A percentile compares a stretch with the other conserved stretches of the same genome.
phyloP scores from a whole-genome alignment of 2,797 vertebrate species.

The Melanotaenia parkinsoni region DNA sequence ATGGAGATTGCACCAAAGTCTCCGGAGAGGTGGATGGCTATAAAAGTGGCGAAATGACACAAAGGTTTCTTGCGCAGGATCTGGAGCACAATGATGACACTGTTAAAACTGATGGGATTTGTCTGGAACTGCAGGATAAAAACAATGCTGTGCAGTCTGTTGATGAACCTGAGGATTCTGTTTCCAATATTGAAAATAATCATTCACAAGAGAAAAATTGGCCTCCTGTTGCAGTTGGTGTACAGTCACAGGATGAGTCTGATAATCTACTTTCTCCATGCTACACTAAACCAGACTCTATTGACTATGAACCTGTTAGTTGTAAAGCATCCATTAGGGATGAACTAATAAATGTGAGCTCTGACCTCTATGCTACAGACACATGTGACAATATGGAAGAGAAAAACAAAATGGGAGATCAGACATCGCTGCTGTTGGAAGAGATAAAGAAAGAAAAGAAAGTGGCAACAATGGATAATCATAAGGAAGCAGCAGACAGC shows the following conservation, averaged over 20 bases:
- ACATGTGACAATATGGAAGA: constrained; percentile 27
- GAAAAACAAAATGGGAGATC: constrained; percentile 26
- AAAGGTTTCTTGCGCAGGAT: constrained; percentile 30
- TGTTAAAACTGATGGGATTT: constrained; percentile 20
- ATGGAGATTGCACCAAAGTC: constrained; percentile 32
- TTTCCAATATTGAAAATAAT: constrained; percentile 24
- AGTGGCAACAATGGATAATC: constrained; percentile 43
- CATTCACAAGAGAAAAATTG: constrained; percentile 23
- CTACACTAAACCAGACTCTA: constrained; percentile 34
- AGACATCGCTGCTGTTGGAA: constrained; percentile 16
- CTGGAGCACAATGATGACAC: constrained; percentile 10
- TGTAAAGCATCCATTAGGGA: constrained; percentile 54
- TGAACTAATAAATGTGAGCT: constrained; percentile 39
- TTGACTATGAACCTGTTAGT: constrained; percentile 41
- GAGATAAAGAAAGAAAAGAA: constrained; percentile 39
- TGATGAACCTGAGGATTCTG: constrained; percentile 15
- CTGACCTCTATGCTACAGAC: constrained; percentile 21
- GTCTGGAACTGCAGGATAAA: constrained; percentile 18
- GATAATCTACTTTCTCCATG: constrained; percentile 36
- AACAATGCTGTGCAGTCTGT: constrained; percentile 16
- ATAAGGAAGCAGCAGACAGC: constrained; percentile 53
- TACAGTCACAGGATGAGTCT: constrained; percentile 21
- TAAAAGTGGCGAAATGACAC: constrained; percentile 40
- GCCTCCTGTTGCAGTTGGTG: constrained; percentile 20
- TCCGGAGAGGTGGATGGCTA: constrained; percentile 37